Evolutionary conservation across 1,140 invertebrate genomes (phyloP), one percentile per base, ranked within the genome.

Genomic region (Gonioctena quinquepunctata): DNA sequence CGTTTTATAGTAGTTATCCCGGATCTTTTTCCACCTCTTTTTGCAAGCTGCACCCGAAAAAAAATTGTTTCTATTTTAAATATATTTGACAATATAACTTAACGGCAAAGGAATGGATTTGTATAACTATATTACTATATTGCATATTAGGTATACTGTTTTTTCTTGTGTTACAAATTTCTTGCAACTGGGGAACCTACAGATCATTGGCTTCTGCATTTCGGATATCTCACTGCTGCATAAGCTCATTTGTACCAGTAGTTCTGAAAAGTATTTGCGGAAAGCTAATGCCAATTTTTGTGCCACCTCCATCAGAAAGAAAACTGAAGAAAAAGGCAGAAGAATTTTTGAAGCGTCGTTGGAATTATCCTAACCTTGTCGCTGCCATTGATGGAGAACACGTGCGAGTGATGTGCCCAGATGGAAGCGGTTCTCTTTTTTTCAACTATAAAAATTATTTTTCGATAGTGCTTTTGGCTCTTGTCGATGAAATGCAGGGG

Each of bases 391-490:
- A 79, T 69, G 86, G 84, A 82, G 81, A 28, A 28, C 27, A 28
- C 27, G 27, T 28, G 27, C 3, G 27, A 28, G 8, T 28, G 3
- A 28, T 28, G 27, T 28, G 27, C 8, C 27, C 27, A 28, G 27
- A 28, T 28, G 27, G 8, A 8, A 28, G 27, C 27, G 27, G 27
- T 28, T 28, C 27, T 8, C 27, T 28, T 28, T 28, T 28, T 8
- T 28, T 28, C 27, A 28, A 28, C 27, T 28, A 28, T 28, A 28
- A 28, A 28, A 28, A 80, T 64, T 64, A 63, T 49, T 80, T 78
- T 67, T 82, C 78, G 69, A 76, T 81, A 21, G 81, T 86, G 25
- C 63, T 87, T 6, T 67, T 86, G 59, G 84, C 83, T 7, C 48
- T 83, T 23, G 80, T 78, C 6, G 84, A 85, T 77, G 80, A n/a